These are phyloP conservation scores for Lepidurus apus DNA, from an alignment of 1,140 invertebrate genomes.

Conservation along the genomic window DNA sequence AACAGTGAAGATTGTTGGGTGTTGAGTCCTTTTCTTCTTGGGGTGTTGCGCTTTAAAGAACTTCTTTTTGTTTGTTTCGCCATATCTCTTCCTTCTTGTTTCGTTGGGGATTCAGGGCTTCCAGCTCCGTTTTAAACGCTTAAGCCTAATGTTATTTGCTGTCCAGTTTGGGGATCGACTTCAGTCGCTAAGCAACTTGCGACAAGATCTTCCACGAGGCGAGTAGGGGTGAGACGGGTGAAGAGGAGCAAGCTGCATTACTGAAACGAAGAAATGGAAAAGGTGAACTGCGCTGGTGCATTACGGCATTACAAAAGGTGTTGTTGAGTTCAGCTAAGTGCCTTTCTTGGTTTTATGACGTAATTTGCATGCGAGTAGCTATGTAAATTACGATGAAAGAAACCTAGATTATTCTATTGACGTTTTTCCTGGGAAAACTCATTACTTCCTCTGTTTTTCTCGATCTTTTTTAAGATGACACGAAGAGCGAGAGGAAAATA, in stretches of 20 bases:
- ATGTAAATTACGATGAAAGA: no score
- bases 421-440: no score
- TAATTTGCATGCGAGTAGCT: not conserved
- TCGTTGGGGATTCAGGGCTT: not conserved
- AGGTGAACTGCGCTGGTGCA: not conserved
- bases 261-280: not conserved
- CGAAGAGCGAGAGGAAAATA: no score
- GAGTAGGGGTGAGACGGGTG: not conserved
- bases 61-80: not conserved
- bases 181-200: conserved; percentile 1
- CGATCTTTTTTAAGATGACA: no score
- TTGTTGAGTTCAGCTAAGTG: not conserved
- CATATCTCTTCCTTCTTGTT: not conserved
- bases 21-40: not conserved
- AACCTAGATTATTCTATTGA: no score
- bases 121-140: not conserved
- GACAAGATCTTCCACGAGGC: not conserved
- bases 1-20: conserved; percentile 15
- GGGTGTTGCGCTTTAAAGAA: not conserved
- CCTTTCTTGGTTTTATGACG: not conserved
- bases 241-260: not conserved
- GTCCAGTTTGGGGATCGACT: not conserved
- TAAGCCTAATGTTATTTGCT: not conserved
- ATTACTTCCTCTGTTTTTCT: no score
- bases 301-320: not conserved